phyloP scores from a whole-genome alignment of 2,797 vertebrate species.

The Stomatorhinus walkeri region DNA sequence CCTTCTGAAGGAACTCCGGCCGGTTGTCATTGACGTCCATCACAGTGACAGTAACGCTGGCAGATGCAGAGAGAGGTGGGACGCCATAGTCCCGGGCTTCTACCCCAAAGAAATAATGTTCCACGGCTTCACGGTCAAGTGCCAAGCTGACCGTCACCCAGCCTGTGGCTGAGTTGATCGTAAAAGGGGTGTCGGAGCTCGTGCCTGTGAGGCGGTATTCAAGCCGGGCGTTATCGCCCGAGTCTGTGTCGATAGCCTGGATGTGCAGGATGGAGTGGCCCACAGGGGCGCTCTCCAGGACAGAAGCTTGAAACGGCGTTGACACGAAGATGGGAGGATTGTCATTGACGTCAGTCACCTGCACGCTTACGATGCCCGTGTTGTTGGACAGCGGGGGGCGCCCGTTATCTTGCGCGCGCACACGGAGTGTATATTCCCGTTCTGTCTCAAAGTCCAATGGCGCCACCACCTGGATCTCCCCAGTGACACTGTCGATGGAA shows the following conservation, averaged over 20 bases:
- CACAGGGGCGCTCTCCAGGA: constrained; percentile 85
- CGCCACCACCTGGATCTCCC: constrained; percentile 90
- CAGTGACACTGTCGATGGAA: constrained; percentile 87
- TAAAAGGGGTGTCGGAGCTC: constrained; percentile 77
- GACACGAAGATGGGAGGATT: constrained; percentile 95
- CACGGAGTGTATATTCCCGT: constrained; percentile 82
- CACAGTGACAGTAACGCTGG: constrained; percentile 90
- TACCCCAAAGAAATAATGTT: constrained; percentile 91
- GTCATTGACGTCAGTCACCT: constrained; percentile 93
- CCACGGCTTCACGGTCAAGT: constrained; percentile 85
- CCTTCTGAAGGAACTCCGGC: constrained; percentile 88
- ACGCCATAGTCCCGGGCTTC: constrained; percentile 88
- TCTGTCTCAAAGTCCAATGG: constrained; percentile 88
- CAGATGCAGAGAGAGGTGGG: constrained; percentile 81
- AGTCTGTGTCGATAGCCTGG: constrained; percentile 95
- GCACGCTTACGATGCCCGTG: constrained; percentile 87
- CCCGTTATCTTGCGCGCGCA: constrained; percentile 89
- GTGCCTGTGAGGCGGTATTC: constrained; percentile 85
- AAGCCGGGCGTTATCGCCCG: constrained; percentile 81
- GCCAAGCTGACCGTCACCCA: constrained; percentile 89
- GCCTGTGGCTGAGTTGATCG: constrained; percentile 89
- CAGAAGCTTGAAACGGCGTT: constrained; percentile 91
- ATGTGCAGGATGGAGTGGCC: constrained; percentile 95
- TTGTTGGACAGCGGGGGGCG: constrained; percentile 94
- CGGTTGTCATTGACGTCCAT: constrained; percentile 97